These are phyloP conservation scores for Nestor notabilis DNA, from an alignment of 2,113 vertebrate genomes.

Conservation along the genomic window DNA sequence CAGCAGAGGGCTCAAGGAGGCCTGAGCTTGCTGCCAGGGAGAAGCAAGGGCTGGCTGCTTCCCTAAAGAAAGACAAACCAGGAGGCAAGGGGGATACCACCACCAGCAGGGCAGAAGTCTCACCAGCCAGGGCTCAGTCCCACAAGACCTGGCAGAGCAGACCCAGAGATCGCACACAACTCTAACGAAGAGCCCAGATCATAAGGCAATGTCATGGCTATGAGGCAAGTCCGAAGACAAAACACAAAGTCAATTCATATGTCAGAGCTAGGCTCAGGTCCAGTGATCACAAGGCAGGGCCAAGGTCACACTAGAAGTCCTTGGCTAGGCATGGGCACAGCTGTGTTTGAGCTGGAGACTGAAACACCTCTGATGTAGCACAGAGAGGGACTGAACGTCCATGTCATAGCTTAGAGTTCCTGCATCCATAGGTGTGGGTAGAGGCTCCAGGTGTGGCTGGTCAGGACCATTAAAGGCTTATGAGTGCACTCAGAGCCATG, in stretches of 20 bases:
- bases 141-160: neutral
- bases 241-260: neutral
- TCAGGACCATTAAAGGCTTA: neutral
- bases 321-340: neutral
- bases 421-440: neutral
- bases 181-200: neutral
- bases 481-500: neutral
- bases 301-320: conserved; percentile 3
- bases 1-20: neutral
- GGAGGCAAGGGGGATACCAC: neutral
- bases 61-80: neutral
- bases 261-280: neutral
- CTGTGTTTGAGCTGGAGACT: conserved; percentile 19
- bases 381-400: neutral
- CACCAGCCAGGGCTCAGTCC: neutral
- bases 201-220: neutral
- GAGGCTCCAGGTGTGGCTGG: neutral
- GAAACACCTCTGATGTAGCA: neutral
- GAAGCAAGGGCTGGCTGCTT: neutral
- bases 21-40: neutral
- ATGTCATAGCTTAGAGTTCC: neutral
- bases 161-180: neutral
- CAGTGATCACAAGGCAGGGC: neutral
- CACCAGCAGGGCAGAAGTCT: neutral
- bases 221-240: neutral